phyloP scores from a whole-genome alignment of 2,113 vertebrate species.

The Aptenodytes patagonicus region DNA sequence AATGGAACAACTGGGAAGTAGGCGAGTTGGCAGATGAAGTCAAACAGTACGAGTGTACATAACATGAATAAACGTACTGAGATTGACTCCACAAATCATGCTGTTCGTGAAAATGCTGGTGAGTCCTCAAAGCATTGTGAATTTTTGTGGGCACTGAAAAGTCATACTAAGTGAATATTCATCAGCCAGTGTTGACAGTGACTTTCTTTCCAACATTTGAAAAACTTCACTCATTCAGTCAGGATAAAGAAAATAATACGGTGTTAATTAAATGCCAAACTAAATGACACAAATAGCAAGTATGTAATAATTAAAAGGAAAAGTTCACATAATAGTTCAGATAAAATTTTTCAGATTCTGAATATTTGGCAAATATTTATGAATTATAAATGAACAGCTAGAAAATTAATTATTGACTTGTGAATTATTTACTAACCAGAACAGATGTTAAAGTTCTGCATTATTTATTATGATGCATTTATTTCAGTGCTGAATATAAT shows the following conservation, averaged over 20 bases:
- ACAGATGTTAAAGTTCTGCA: constrained; percentile 62
- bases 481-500: constrained; percentile 44
- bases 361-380: constrained; percentile 66
- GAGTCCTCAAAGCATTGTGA: background rate
- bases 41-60: background rate
- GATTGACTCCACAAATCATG: background rate
- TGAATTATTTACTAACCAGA: constrained; percentile 62
- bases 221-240: background rate
- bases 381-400: constrained; percentile 59
- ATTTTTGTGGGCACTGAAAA: background rate
- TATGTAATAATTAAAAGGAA: constrained; percentile 33
- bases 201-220: background rate
- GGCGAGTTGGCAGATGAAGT: background rate
- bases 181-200: background rate
- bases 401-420: constrained; percentile 67
- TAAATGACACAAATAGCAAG: constrained; percentile 9
- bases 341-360: constrained; percentile 19
- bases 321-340: constrained; percentile 36
- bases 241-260: background rate
- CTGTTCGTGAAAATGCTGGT: background rate
- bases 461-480: constrained; percentile 60
- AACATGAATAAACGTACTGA: background rate
- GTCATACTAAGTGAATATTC: background rate
- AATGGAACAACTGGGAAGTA: background rate
- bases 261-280: constrained; percentile 24